Percentiles rank a stretch among this genome's conserved stretches.
Conservation (phyloP, 2,888 invertebrate genomes). For the Tachina grossa region DNA sequence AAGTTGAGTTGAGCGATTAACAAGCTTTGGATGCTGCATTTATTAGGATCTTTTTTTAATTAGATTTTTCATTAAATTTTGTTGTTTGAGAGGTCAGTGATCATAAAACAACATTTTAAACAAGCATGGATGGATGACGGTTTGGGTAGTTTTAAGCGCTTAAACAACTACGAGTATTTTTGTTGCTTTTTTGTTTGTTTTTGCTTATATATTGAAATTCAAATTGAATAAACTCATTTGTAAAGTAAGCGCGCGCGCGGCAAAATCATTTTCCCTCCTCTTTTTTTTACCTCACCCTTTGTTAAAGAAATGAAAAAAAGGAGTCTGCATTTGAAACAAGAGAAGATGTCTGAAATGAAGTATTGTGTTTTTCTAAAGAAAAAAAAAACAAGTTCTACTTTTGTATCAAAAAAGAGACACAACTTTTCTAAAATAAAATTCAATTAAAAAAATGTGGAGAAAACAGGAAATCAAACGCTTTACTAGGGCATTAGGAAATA, state of each 20-base stretch:
- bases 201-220: slow-evolving; percentile 49
- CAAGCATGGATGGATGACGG: slow-evolving; percentile 1
- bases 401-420: neutral
- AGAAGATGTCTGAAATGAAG: slow-evolving; percentile 38
- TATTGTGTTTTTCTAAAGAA: slow-evolving; percentile 2
- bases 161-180: slow-evolving; percentile 43
- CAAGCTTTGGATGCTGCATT: slow-evolving; percentile 65
- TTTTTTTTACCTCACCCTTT: slow-evolving; percentile 38
- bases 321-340: slow-evolving; percentile 52
- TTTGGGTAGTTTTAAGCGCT: slow-evolving; percentile 43
- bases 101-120: slow-evolving; percentile 60
- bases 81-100: slow-evolving; percentile 66
- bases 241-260: slow-evolving; percentile 70
- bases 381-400: slow-evolving; percentile 61
- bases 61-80: slow-evolving; percentile 48
- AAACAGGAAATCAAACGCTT: slow-evolving; percentile 24
- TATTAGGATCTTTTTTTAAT: slow-evolving; percentile 15
- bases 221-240: slow-evolving; percentile 69
- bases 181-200: slow-evolving; percentile 32
- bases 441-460: neutral
- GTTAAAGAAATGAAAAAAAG: slow-evolving; percentile 12
- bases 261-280: slow-evolving; percentile 67
- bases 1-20: slow-evolving; percentile 62
- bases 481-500: slow-evolving; percentile 54
- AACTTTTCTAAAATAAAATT: neutral